A percentile compares a stretch with the other conserved stretches of the same genome.
Evolutionary conservation across 2,888 invertebrate species (phyloP).

Genomic region (Rapana venosa): DNA sequence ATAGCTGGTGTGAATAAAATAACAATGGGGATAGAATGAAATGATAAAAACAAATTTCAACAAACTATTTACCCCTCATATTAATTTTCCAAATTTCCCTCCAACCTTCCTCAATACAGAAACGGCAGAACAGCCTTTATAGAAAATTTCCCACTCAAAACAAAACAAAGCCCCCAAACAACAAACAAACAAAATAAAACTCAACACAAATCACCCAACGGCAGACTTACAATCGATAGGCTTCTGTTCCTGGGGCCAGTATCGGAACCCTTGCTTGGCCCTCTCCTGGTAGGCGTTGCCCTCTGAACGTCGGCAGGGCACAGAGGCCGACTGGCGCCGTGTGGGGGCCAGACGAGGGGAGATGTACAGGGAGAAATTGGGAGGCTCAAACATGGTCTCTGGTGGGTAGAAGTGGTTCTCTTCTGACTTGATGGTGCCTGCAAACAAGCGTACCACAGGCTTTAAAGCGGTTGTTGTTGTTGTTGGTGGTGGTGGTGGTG

Average conservation of each 20-base stretch:
- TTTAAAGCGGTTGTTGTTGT: too few relatives aligned
- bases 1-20: too few relatives aligned
- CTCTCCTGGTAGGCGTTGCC: conserved; percentile 57
- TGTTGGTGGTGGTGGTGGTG: too few relatives aligned
- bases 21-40: too few relatives aligned
- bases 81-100: too few relatives aligned
- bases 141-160: too few relatives aligned
- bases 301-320: conserved; percentile 36
- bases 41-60: too few relatives aligned
- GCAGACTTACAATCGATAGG: conserved; percentile 68
- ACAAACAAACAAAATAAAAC: too few relatives aligned
- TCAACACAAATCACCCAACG: background rate
- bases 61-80: too few relatives aligned
- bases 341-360: conserved; percentile 46
- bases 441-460: background rate
- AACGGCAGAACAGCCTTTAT: too few relatives aligned
- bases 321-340: conserved; percentile 12
- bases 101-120: too few relatives aligned
- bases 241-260: conserved; percentile 68
- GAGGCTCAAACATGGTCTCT: conserved; percentile 49
- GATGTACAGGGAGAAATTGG: conserved; percentile 48
- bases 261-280: conserved; percentile 64
- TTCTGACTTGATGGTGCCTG: conserved; percentile 66
- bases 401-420: conserved; percentile 66
- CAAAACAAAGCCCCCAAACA: too few relatives aligned